Evolutionary conservation across 2,797 vertebrate genomes (phyloP), one percentile per base, ranked within the genome.

Genomic region (Crypturellus tataupa): DNA sequence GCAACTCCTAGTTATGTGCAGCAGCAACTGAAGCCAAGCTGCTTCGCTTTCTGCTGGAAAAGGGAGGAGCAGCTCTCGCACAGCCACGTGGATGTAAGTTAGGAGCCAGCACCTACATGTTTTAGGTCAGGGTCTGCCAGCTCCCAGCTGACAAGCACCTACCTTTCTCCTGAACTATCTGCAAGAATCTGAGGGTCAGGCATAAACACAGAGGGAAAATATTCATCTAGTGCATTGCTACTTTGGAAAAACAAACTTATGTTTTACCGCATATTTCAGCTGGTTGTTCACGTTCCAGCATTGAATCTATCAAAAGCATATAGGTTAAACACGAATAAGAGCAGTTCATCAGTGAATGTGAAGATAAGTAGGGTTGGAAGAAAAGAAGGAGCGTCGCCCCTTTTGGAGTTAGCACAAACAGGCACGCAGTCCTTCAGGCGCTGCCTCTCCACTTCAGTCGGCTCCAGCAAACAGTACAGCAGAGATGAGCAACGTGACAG

Each of bases 261-360:
- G 8, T 29, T 23, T 40, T 49, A 37, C 27, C 4, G 44, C 59
- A 9, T 27, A 7, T 31, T 83, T 81, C 64, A 51, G 35, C 21
- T 37, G 5, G 17, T 77, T 87, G 35, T 67, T 80, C 24, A 62
- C 21, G n/a, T 76, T 84, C 46, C 72, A 51, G 37, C 33, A 11
- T 46, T 31, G 58, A 37, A 63, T 33, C 40, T 63, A 13, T 49
- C 37, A 69, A 31, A 44, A 60, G 15, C 33, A 69, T 83, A 37
- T 69, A 89, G 58, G 12, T 94, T 78, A 86, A 94, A 68, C 40
- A 76, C 25, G 55, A 80, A 46, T 65, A 31, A 91, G 25, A 84
- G 31, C 42, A 79, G 5, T 70, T 87, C 13, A 72, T 76, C 49
- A 65, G 55, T 39, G 86, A 80, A 62, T 51, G 46, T 27, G 69